These are phyloP conservation scores for Cantharis nigra DNA, from an alignment of 2,888 invertebrate species.

Conservation along the genomic window DNA sequence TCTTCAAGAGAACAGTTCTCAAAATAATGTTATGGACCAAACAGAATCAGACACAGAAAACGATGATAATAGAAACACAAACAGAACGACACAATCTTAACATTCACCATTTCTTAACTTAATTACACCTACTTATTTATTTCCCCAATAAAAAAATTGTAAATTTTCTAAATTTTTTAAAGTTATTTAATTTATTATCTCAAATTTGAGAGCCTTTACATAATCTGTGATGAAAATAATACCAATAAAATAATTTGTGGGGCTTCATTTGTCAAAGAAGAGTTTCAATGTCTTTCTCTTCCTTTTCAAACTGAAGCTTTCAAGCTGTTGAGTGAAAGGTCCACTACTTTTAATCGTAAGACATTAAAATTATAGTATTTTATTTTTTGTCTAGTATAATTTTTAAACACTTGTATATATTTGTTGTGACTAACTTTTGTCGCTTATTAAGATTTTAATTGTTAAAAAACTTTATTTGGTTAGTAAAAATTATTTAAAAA, in stretches of 20 bases:
- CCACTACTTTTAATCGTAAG: neutral
- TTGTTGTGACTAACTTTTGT: neutral
- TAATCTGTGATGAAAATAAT: neutral
- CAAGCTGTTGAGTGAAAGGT: neutral
- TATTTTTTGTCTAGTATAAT: neutral
- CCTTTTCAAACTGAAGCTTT: neutral
- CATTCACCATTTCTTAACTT: neutral
- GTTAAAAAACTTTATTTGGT: neutral
- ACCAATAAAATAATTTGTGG: neutral
- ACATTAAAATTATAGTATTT: neutral
- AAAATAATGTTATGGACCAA: constrained; percentile 23
- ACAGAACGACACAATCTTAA: neutral
- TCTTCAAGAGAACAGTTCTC: constrained; percentile 10
- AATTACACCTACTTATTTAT: neutral
- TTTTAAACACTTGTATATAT: neutral
- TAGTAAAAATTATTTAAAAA: neutral
- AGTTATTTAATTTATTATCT: neutral
- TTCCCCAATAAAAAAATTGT: neutral
- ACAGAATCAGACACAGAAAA: constrained; percentile 28
- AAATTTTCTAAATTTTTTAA: neutral
- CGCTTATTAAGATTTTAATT: neutral
- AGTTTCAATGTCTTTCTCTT: neutral
- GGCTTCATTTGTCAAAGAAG: neutral
- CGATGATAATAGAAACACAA: constrained; percentile 9
- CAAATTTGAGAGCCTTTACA: neutral